Percentiles rank a stretch among this genome's conserved stretches.
Conservation (phyloP, 2,888 invertebrate species). For the Apodemia duryi region DNA sequence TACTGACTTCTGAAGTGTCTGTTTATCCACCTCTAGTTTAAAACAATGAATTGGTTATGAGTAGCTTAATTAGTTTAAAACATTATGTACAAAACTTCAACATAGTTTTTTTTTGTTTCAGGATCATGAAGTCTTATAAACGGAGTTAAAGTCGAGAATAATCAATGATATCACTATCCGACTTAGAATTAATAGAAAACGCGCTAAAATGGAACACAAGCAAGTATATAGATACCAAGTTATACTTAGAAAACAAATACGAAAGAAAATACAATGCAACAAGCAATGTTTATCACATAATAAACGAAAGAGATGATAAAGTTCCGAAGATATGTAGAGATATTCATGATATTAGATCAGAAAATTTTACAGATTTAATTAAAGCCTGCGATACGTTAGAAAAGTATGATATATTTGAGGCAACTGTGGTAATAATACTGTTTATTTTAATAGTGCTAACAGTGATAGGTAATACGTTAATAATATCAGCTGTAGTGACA, state of each 20-base stretch:
- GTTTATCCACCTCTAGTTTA: too few species aligned
- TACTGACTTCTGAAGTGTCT: too few species aligned
- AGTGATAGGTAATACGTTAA: constrained; percentile 92
- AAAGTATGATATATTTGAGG: constrained; percentile 67
- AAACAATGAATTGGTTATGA: neutral
- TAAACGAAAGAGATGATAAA: constrained; percentile 38
- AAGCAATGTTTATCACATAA: constrained; percentile 50
- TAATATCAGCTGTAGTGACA: constrained; percentile 93
- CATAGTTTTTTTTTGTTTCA: constrained; percentile 32
- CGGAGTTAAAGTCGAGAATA: constrained; percentile 34
- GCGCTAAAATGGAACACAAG: constrained; percentile 61
- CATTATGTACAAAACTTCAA: neutral
- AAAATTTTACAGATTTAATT: constrained; percentile 34
- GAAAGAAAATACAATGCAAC: constrained; percentile 52
- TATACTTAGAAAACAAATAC: constrained; percentile 49
- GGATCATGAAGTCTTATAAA: constrained; percentile 31
- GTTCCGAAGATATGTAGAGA: constrained; percentile 21
- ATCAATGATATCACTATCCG: constrained; percentile 56
- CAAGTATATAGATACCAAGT: constrained; percentile 43
- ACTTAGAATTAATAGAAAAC: constrained; percentile 41
- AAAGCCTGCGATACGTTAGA: constrained; percentile 35
- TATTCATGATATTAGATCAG: constrained; percentile 30
- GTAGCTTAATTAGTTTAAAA: neutral
- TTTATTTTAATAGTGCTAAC: constrained; percentile 85
- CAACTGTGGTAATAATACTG: constrained; percentile 81